Evolutionary conservation across 2,113 vertebrate species (phyloP).

Genomic region (Tauraco erythrolophus): DNA sequence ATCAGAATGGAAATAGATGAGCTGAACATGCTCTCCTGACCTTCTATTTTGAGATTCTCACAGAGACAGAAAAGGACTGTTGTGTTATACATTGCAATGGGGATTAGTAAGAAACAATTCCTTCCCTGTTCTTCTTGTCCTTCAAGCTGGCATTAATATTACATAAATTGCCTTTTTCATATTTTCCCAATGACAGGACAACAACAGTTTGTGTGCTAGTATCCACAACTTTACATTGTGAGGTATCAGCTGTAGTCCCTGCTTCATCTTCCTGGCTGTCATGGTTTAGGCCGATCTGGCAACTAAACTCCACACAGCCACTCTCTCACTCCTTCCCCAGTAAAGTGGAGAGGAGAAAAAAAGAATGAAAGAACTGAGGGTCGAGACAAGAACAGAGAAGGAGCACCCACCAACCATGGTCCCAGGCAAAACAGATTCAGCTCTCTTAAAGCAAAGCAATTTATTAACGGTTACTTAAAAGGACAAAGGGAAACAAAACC

Average conservation of each 20-base stretch:
- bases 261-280: fast-evolving
- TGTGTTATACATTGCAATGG: background rate
- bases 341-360: no score
- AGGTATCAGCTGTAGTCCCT: background rate
- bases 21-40: background rate
- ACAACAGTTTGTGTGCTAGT: background rate
- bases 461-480: no score
- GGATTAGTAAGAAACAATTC: background rate
- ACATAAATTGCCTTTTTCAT: background rate
- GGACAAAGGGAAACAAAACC: no score
- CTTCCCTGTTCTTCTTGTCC: background rate
- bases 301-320: no score
- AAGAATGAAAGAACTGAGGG: no score
- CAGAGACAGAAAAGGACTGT: background rate
- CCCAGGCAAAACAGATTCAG: no score
- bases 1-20: background rate
- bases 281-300: no score
- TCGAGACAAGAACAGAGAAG: no score
- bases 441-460: no score
- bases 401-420: no score
- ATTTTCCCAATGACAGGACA: background rate
- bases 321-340: no score
- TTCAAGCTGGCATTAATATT: background rate
- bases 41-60: background rate
- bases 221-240: background rate